These are phyloP conservation scores for Luehdorfia chinensis DNA, from an alignment of 1,140 invertebrate species.

Conservation along the genomic window DNA sequence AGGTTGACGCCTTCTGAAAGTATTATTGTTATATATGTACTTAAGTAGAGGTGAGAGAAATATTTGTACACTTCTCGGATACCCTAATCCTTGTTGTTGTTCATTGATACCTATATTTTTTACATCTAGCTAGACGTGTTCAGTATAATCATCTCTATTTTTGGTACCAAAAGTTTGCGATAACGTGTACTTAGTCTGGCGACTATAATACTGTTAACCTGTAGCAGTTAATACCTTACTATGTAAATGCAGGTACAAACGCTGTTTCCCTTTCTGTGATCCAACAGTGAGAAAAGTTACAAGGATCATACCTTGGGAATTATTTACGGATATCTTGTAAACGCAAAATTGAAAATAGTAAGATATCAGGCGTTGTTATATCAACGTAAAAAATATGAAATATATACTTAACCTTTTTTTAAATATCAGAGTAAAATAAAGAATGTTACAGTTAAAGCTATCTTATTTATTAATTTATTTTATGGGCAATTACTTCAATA, in stretches of 20 bases:
- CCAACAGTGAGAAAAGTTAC: neutral
- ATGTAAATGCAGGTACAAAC: constrained; percentile 27
- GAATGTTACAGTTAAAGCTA: too few species aligned
- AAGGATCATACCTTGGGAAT: neutral
- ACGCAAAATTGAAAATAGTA: too few species aligned
- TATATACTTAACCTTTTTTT: too few species aligned
- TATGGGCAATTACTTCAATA: too few species aligned
- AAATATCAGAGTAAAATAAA: too few species aligned
- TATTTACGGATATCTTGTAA: neutral
- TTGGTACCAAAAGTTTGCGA: constrained; percentile 67
- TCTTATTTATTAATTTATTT: too few species aligned
- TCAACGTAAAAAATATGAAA: too few species aligned
- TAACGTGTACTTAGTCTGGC: constrained; percentile 43
- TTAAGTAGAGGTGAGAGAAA: constrained; percentile 68
- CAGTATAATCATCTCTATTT: constrained; percentile 73
- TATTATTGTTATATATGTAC: constrained; percentile 76
- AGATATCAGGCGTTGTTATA: too few species aligned
- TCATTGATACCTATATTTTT: constrained; percentile 76
- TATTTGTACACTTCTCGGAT: constrained; percentile 73
- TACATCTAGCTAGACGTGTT: constrained; percentile 74
- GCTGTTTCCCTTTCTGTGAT: constrained; percentile 25
- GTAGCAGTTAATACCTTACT: constrained; percentile 22
- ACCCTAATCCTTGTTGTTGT: constrained; percentile 75
- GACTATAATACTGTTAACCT: constrained; percentile 26
- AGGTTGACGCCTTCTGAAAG: constrained; percentile 72